phyloP scores from a whole-genome alignment of 2,113 vertebrate species.

The Eclectus roratus region DNA sequence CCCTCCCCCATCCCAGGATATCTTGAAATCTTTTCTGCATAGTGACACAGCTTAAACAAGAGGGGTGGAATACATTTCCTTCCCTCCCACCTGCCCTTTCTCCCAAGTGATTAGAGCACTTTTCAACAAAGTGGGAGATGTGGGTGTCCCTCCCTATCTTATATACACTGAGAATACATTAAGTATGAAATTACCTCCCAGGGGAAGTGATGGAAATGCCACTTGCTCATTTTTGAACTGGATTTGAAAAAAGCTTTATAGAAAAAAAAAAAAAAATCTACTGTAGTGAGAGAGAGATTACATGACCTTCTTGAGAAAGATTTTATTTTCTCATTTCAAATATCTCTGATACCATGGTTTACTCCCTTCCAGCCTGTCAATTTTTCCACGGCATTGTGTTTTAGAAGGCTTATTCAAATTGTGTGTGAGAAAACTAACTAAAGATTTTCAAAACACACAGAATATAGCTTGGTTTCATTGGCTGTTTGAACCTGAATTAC shows the following conservation, averaged over 20 bases:
- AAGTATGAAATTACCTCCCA: constrained; percentile 56
- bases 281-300: not conserved
- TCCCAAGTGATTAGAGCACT: constrained; percentile 49
- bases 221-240: constrained; percentile 55
- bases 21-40: constrained; percentile 44
- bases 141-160: constrained; percentile 53
- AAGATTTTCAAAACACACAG: constrained; percentile 64
- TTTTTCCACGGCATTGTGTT: constrained; percentile 14
- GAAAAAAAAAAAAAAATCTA: not conserved
- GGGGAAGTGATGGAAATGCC: constrained; percentile 50
- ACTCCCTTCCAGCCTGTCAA: not conserved
- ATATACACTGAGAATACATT: constrained; percentile 51
- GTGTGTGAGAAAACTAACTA: constrained; percentile 25
- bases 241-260: constrained; percentile 2
- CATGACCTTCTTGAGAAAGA: constrained; percentile 33
- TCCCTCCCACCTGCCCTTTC: constrained; percentile 44
- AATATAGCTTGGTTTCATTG: constrained; percentile 46
- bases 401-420: constrained; percentile 63
- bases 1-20: not conserved
- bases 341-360: not conserved
- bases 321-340: constrained; percentile 37
- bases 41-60: constrained; percentile 43
- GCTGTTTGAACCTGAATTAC: constrained; percentile 69
- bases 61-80: constrained; percentile 63
- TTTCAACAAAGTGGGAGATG: constrained; percentile 53